Evolutionary conservation across 2,113 vertebrate species (phyloP).

Genomic region (Cercopithecus mona): DNA sequence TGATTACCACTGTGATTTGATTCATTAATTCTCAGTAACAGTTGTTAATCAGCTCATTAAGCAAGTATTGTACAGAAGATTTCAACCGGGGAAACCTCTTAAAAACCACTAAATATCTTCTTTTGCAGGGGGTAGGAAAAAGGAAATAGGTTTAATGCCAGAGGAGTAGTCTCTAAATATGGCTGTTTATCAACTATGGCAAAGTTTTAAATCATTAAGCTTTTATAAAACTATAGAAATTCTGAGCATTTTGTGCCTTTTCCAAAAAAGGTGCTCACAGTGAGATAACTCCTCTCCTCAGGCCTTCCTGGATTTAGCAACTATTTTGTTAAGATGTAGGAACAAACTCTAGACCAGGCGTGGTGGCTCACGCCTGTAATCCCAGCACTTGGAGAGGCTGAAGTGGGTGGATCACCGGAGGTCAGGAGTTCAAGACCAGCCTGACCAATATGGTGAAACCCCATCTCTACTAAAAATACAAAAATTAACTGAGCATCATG

Average conservation of each 20-base stretch:
- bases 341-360: neutral
- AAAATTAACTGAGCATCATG: too few species aligned
- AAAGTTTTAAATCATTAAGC: constrained; percentile 18
- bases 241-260: neutral
- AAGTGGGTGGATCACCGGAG: too few species aligned
- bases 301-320: neutral
- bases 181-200: neutral
- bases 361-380: too few species aligned
- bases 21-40: constrained; percentile 88
- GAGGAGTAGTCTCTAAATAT: constrained; percentile 1
- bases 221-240: constrained; percentile 6
- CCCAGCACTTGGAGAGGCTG: too few species aligned
- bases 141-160: constrained; percentile 22
- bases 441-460: too few species aligned
- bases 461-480: too few species aligned
- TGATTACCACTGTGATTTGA: constrained; percentile 86
- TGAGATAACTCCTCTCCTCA: neutral
- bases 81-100: constrained; percentile 83
- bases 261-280: neutral
- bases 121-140: constrained; percentile 45
- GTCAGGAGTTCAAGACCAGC: too few species aligned
- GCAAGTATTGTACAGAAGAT: constrained; percentile 84
- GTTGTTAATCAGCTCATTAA: constrained; percentile 90
- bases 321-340: neutral
- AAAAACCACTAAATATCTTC: constrained; percentile 79